A percentile compares a stretch with the other conserved stretches of the same genome.
These are phyloP conservation scores for Uropsilus gracilis DNA, from an alignment of 2,113 vertebrate species.

Conservation along the genomic window DNA sequence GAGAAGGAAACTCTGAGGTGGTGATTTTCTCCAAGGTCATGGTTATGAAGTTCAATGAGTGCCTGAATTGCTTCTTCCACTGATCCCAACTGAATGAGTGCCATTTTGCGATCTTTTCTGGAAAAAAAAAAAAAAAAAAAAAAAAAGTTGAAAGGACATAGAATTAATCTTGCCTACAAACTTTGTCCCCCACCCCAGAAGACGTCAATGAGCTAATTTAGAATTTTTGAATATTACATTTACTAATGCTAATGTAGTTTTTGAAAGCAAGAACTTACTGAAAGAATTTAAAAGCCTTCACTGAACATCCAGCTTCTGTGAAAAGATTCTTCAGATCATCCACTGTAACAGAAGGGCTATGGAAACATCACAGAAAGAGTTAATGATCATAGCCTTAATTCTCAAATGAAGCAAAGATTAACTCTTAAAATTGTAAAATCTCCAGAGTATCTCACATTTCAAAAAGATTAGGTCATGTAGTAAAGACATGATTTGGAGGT, in stretches of 20 bases:
- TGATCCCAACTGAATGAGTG: constrained; percentile 90
- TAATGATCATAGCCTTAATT: not conserved
- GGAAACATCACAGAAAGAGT: constrained; percentile 62
- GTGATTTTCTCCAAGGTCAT: constrained; percentile 91
- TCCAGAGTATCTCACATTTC: constrained; percentile 13
- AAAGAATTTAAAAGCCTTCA: constrained; percentile 90
- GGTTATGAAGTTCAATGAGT: constrained; percentile 91
- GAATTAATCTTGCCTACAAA: constrained; percentile 38
- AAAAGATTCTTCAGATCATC: constrained; percentile 92
- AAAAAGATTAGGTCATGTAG: not conserved
- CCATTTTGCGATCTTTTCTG: constrained; percentile 91
- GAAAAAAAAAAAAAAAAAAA: constrained; percentile 20
- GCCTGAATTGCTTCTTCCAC: constrained; percentile 92
- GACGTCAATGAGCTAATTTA: not conserved
- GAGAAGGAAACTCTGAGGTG: constrained; percentile 92
- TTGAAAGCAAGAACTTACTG: constrained; percentile 85
- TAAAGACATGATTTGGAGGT: not conserved
- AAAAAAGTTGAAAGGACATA: constrained; percentile 38
- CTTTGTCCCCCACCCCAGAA: not conserved
- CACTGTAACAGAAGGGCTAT: constrained; percentile 88
- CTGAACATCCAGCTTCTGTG: constrained; percentile 86
- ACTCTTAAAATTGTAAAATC: not conserved
- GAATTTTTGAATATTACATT: constrained; percentile 3
- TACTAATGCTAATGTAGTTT: constrained; percentile 31
- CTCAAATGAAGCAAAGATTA: constrained; percentile 40